Evolutionary conservation across 2,888 invertebrate genomes (phyloP).

Genomic region (Pogonocherus hispidulus): DNA sequence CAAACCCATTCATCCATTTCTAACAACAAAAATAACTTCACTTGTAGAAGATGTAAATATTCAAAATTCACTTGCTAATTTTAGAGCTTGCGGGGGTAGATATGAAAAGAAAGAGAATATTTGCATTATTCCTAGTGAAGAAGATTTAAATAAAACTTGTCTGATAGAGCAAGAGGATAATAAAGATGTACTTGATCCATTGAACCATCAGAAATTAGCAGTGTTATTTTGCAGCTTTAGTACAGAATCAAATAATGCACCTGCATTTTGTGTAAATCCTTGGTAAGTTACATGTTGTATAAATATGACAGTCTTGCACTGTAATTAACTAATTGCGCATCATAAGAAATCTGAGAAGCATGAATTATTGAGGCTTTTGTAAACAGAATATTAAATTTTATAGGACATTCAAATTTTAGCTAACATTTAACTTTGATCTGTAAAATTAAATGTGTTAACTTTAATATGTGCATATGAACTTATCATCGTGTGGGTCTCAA

Average conservation of each 20-base stretch:
- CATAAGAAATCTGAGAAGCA: too few relatives aligned
- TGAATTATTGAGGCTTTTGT: too few relatives aligned
- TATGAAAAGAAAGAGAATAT: conserved; percentile 65
- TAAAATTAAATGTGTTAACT: too few relatives aligned
- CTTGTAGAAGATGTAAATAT: conserved; percentile 76
- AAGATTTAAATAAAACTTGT: conserved; percentile 43
- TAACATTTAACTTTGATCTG: too few relatives aligned
- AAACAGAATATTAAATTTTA: too few relatives aligned
- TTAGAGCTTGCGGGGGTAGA: conserved; percentile 87
- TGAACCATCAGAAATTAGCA: conserved; percentile 88
- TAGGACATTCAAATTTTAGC: too few relatives aligned
- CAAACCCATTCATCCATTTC: conserved; percentile 81
- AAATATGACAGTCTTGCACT: too few relatives aligned
- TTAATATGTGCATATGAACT: too few relatives aligned
- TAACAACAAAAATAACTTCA: conserved; percentile 78
- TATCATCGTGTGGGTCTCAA: too few relatives aligned
- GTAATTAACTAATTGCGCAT: too few relatives aligned
- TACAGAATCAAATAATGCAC: conserved; percentile 81
- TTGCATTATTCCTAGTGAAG: conserved; percentile 54
- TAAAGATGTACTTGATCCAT: conserved; percentile 82
- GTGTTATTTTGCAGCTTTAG: conserved; percentile 93
- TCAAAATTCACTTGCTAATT: conserved; percentile 84
- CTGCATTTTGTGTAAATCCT: conserved; percentile 91
- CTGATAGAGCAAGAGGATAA: conserved; percentile 40
- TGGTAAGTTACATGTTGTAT: conserved; percentile 79